Conservation (phyloP, 2,888 invertebrate species). For the Leucophenga maculata region DNA sequence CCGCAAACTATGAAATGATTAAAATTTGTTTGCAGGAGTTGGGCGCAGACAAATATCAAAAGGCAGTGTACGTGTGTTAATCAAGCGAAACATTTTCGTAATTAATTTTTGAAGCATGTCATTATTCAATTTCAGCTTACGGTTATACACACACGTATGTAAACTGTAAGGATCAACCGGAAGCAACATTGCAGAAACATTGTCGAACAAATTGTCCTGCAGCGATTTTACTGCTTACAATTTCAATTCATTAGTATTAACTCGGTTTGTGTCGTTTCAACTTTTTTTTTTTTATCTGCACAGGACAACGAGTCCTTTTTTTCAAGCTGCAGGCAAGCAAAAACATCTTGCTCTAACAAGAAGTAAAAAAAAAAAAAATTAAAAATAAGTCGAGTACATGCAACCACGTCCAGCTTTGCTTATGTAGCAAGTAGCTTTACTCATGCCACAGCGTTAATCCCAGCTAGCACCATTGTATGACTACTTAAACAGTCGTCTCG, state of each 20-base stretch:
- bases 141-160: neutral
- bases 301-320: conserved; percentile 12
- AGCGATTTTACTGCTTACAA: conserved; percentile 31
- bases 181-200: neutral
- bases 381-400: neutral
- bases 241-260: conserved; percentile 63
- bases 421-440: too few relatives aligned
- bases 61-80: too few relatives aligned
- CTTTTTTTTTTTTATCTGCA: neutral
- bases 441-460: neutral
- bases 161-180: conserved; percentile 17
- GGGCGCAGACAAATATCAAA: too few relatives aligned
- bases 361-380: neutral
- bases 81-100: too few relatives aligned
- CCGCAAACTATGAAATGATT: conserved; percentile 18
- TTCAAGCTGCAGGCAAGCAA: conserved; percentile 11
- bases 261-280: conserved; percentile 4
- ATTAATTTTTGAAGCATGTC: too few relatives aligned
- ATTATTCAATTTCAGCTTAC: too few relatives aligned
- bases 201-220: conserved; percentile 23
- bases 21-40: neutral
- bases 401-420: too few relatives aligned
- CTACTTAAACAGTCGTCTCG: neutral
- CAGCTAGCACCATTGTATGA: neutral
- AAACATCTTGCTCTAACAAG: neutral